Base-by-base conservation (phyloP, 2,797 vertebrate species). In the Neosilurus mollespiculum region DNA sequence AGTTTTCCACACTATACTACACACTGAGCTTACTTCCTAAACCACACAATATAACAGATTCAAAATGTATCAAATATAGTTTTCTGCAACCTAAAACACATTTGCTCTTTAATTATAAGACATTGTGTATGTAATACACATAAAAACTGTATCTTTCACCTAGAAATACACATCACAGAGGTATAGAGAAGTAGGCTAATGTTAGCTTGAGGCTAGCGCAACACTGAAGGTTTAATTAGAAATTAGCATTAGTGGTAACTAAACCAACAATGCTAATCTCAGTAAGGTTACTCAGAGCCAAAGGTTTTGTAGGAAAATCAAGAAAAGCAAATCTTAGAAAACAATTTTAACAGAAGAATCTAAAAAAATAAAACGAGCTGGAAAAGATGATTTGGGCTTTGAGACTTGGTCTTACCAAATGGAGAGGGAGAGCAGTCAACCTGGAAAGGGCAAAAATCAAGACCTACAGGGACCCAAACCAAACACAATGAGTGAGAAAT, bases 371-470 rank as follows among this genome's bases (percentile, higher is more conserved):
- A 10, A 64, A 81, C 81, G 82, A 84, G 82, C 85, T 83, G 61
- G 56, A 78, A 75, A 89, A 85, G 88, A 88, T 87, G 88, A 90
- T 62, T 62, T 70, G 43, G 78, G 84, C 49, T 65, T 87, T 86
- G 71, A 86, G 85, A 90, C 93, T 96, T 43, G 37, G 37, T 43
- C 98, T 99, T 99, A 99, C 98, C 98, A 98, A 99, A 99, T 91
- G 96, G 93, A 95, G 97, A 97, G 90, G 98, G 94, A 93, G 97
- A 97, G 96, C 93, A 97, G 94, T 97, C 98, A 96, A 98, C 96
- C 96, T 99, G 98, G 97, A 98, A 99, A 97, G 96, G 95, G 97
- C 96, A 97, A 97, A 99, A 98, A 98, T 98, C 97, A 98, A 99
- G 96, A 99, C 98, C 98, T 99, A 99, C 94, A 96, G 95, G 96